Percentiles rank a stretch among this genome's conserved stretches.
These are phyloP conservation scores for Penaeus monodon DNA, from an alignment of 2,888 invertebrate genomes.

Conservation along the genomic window DNA sequence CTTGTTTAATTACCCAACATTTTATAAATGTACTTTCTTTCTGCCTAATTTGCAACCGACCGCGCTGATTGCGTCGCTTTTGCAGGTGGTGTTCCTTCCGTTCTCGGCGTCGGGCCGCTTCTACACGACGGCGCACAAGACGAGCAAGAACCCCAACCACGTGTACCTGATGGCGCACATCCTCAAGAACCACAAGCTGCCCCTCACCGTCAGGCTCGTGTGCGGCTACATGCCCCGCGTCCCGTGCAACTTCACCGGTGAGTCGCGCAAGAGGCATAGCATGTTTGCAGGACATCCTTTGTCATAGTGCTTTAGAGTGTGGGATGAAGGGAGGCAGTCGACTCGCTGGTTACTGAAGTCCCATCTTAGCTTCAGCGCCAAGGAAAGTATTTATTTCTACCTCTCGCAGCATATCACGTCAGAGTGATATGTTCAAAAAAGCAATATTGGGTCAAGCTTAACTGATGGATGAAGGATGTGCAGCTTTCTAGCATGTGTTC, in stretches of 20 bases:
- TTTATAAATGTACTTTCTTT: too few species aligned
- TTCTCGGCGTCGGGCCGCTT: conserved; percentile 82
- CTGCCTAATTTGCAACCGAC: too few species aligned
- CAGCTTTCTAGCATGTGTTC: not conserved
- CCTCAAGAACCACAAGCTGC: conserved; percentile 75
- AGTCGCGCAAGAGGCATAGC: conserved; percentile 57
- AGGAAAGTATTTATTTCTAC: too few species aligned
- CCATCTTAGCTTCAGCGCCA: too few species aligned
- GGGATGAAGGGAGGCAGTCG: too few species aligned
- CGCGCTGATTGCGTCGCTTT: conserved; percentile 61
- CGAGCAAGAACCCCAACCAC: conserved; percentile 50
- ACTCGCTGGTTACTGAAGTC: too few species aligned
- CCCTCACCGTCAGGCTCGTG: conserved; percentile 76
- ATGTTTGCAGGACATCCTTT: too few species aligned
- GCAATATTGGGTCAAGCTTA: not conserved
- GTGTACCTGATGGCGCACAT: conserved; percentile 74
- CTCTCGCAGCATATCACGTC: too few species aligned
- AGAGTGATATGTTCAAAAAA: too few species aligned
- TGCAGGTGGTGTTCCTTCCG: conserved; percentile 80
- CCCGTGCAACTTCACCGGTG: conserved; percentile 76
- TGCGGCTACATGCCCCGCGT: conserved; percentile 68
- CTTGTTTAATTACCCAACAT: too few species aligned
- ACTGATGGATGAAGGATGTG: not conserved
- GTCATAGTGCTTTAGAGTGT: too few species aligned
- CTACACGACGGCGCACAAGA: conserved; percentile 75